These are phyloP conservation scores for Anastrepha ludens DNA, from an alignment of 1,140 invertebrate species.

Conservation along the genomic window DNA sequence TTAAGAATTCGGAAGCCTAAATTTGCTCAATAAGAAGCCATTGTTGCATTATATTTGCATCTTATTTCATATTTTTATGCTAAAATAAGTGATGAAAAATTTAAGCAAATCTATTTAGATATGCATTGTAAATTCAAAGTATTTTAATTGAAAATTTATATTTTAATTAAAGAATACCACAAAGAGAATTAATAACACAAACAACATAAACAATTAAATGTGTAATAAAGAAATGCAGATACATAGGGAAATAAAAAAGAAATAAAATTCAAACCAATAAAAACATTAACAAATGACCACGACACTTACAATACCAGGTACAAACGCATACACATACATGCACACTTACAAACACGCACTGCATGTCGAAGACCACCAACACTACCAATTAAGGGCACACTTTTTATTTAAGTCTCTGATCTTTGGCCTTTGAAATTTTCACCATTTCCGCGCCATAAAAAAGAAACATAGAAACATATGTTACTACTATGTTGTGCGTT, in stretches of 20 bases:
- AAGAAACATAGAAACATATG: not conserved
- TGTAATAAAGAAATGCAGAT: not conserved
- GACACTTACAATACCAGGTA: not conserved
- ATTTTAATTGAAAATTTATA: not conserved
- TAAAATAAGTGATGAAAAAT: not conserved
- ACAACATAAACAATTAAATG: not conserved
- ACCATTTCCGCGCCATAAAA: not conserved
- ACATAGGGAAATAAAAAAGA: not conserved
- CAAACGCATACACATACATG: not conserved
- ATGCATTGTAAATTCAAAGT: not conserved
- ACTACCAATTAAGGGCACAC: constrained; percentile 7
- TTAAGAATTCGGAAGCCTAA: too few species aligned
- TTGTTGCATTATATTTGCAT: not conserved
- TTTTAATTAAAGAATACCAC: not conserved
- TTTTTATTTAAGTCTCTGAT: not conserved
- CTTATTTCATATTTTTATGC: not conserved
- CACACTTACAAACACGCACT: not conserved
- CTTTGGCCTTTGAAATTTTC: not conserved
- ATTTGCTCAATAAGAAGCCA: too few species aligned
- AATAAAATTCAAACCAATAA: constrained; percentile 3
- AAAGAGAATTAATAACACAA: not conserved
- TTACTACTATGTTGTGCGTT: not conserved
- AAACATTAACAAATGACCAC: constrained; percentile 26
- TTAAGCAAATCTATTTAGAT: not conserved
- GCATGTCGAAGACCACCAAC: not conserved